Conservation (phyloP, 2,888 invertebrate genomes). For the Sympetrum striolatum region DNA sequence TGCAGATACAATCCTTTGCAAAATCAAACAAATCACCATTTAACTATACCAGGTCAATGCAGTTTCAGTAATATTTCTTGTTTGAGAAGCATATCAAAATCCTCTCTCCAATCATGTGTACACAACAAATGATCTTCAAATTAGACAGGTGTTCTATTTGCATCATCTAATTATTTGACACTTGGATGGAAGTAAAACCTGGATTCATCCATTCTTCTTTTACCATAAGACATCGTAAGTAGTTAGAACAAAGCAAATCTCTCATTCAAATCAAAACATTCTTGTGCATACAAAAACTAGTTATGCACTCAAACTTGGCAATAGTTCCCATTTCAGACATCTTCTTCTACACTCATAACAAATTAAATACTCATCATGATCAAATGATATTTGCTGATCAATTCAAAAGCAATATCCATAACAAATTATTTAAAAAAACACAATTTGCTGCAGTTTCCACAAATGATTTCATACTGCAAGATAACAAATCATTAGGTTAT, state of each 20-base stretch:
- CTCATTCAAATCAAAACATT: background rate
- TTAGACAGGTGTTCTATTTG: background rate
- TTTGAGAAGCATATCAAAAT: slow-evolving; percentile 3
- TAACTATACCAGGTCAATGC: background rate
- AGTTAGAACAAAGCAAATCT: background rate
- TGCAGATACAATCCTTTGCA: background rate
- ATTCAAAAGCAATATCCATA: background rate
- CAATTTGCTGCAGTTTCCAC: background rate
- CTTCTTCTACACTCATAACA: background rate
- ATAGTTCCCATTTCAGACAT: background rate
- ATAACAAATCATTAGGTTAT: background rate
- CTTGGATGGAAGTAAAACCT: background rate
- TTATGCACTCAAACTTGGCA: background rate
- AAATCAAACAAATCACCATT: slow-evolving; percentile 2
- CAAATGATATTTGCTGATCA: background rate
- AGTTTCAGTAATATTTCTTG: background rate
- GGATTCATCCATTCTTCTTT: background rate
- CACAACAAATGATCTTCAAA: background rate
- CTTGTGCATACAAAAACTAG: background rate
- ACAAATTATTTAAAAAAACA: background rate
- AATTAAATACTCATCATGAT: background rate
- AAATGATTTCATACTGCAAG: background rate
- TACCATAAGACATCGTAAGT: background rate
- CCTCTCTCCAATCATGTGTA: background rate
- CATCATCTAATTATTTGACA: background rate